phyloP scores from a whole-genome alignment of 2,797 vertebrate genomes.

The Myotis myotis region DNA sequence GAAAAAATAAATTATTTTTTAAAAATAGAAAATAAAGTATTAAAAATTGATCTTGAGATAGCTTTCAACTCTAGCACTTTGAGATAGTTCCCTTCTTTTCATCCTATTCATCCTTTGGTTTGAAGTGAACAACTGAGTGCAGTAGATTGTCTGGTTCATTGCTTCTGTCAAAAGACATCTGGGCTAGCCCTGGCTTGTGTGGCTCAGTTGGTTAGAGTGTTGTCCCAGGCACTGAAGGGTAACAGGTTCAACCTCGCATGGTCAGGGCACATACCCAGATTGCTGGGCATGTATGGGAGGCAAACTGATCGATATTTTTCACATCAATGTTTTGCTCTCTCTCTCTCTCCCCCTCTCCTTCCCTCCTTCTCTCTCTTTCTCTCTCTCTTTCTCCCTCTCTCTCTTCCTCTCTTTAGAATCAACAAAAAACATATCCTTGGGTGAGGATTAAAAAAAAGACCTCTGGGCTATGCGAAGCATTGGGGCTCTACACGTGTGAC shows the following conservation, averaged over 20 bases:
- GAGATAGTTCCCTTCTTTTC: neutral
- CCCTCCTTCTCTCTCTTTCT: neutral
- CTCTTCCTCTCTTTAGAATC: neutral
- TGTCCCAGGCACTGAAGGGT: neutral
- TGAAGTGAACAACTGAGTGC: neutral
- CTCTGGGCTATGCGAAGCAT: neutral
- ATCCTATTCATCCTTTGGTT: neutral
- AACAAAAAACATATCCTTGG: neutral
- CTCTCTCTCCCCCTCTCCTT: neutral
- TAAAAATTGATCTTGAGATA: neutral
- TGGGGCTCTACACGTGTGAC: neutral
- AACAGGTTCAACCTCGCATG: neutral
- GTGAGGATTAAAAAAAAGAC: neutral
- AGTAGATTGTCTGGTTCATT: neutral
- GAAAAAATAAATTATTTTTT: neutral
- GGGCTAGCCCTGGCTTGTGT: neutral
- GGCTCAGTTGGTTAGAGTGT: neutral
- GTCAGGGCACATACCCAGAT: neutral
- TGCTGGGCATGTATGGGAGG: neutral
- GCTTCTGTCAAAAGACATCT: slow-evolving; percentile 18
- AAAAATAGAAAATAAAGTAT: neutral
- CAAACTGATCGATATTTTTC: neutral
- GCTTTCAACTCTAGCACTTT: neutral
- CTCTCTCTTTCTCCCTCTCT: neutral
- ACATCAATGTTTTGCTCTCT: neutral